These are phyloP conservation scores for Phyllotis vaccarum DNA, from an alignment of 2,797 vertebrate species.

Conservation along the genomic window DNA sequence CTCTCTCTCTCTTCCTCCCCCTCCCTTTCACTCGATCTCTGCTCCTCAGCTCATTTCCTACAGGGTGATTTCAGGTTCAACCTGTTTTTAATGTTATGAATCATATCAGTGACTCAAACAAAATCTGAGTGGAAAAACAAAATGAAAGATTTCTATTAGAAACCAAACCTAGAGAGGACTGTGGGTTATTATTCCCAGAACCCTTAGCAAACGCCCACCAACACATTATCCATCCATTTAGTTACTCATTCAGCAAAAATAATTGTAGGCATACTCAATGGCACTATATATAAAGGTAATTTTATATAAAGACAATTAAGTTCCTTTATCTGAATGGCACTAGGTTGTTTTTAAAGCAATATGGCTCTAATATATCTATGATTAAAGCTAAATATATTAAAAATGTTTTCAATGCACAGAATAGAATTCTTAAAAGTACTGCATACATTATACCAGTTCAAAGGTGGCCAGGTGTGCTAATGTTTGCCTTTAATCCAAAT, in stretches of 20 bases:
- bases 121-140: conserved; percentile 20
- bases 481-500: background rate
- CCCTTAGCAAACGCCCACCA: conserved; percentile 53
- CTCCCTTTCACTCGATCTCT: conserved; percentile 34
- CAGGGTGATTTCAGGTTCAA: conserved; percentile 68
- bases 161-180: conserved; percentile 39
- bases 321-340: conserved; percentile 29
- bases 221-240: conserved; percentile 38
- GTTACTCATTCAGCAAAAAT: conserved; percentile 66
- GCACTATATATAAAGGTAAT: conserved; percentile 8
- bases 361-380: background rate
- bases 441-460: conserved; percentile 28
- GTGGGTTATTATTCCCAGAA: conserved; percentile 50
- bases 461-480: background rate
- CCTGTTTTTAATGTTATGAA: conserved; percentile 70
- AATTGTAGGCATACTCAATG: conserved; percentile 24
- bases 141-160: conserved; percentile 49
- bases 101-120: conserved; percentile 77
- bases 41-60: conserved; percentile 65
- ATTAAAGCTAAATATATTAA: too few relatives aligned
- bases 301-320: background rate
- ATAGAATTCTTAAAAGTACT: conserved; percentile 37
- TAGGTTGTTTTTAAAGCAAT: background rate
- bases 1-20: background rate
- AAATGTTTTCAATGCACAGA: background rate